Evolutionary conservation across 1,140 invertebrate genomes (phyloP), one percentile per base, ranked within the genome.

Genomic region (Procambarus virginalis): DNA sequence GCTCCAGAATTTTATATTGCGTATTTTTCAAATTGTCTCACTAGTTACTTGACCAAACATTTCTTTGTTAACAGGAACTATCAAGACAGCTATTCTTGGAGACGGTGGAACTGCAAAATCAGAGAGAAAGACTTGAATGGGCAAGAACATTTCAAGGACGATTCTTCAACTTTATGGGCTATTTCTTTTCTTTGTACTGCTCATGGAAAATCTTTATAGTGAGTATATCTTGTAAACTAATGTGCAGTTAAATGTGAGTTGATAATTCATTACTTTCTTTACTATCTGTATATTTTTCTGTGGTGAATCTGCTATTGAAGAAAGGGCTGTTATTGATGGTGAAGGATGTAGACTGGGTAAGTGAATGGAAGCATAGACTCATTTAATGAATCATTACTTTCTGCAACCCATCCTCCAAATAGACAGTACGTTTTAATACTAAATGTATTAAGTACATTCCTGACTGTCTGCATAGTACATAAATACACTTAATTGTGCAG

Each of bases 131-230:
- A 91, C 96, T 98, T 77, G 96, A 98, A 92, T 99, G 98, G 97
- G 97, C 98, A 0, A 97, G 97, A 93, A 99, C 99, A 0, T 97
- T 98, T 94, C 97, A 99, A 94, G 99, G 99, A 93, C 98, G 97
- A 95, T 99, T 99, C 94, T 99, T 99, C 93, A 99, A 99, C 94
- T 97, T 99, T 93, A 94, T 99, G 0, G 99, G 99, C 2, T 99
- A 99, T 93, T 99, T 99, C 94, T 99, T 99, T 94, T 99, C 98
- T 9, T 94, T 99, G 9, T 99, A 99, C 93, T 99, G 99, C 94
- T 96, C 98, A 77, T 99, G 98, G 97, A 99, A 99, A 95, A 99
- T 99, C 93, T 98, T 99, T 93, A 99, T 99, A 94, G 98, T 98
- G 95, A 96, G 96, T 92, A 76, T 17, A 22, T 5, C 20, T 70